Evolutionary conservation across 2,113 vertebrate species (phyloP), one percentile per base, ranked within the genome.

Genomic region (Connochaetes taurinus): DNA sequence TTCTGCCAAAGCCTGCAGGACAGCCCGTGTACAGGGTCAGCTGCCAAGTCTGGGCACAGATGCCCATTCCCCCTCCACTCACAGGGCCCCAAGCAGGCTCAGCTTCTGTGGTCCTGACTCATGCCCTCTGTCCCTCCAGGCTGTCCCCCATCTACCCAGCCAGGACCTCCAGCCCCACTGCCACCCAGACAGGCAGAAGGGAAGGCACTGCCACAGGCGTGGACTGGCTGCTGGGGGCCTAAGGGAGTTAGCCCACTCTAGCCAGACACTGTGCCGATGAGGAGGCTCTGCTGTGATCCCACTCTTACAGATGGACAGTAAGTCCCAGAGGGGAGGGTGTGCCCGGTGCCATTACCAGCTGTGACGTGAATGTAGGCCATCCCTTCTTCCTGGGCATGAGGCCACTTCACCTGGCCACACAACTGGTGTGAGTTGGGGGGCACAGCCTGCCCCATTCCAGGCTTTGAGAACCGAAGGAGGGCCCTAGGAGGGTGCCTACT

Each of bases 1-100:
- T 95, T 99, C 99, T 85, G 99, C 98, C 98, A 99, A 99, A 87
- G 99, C 99, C 99, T 99, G 78, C 43, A 98, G 98, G 50, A 96
- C 9, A 58, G 60, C 7, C 6, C n/a, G 33, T 12, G 19, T 23
- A 33, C 3, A 6, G 17, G 47, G 83, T 93, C 87, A 74, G 47
- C 60, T 31, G 4, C 27, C 2, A 8, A 2, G 43, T 19, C 45
- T 6, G 31, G 33, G 36, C 2, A 9, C n/a, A 8, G 47, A 3
- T 6, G 43, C 64, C 33, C 12, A 23, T 62, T 23, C 14, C 50
- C 5, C 14, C 29, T 23, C 82, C 45, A 71, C 43, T 25, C 3
- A 1, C 58, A 64, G 57, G 71, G 8, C 33, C 81, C 50, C 12
- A 17, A 19, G 36, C 43, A 58, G 74, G 14, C 31, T 43, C n/a